Conservation (phyloP, 2,113 vertebrate genomes). For the Jaculus jaculus region DNA sequence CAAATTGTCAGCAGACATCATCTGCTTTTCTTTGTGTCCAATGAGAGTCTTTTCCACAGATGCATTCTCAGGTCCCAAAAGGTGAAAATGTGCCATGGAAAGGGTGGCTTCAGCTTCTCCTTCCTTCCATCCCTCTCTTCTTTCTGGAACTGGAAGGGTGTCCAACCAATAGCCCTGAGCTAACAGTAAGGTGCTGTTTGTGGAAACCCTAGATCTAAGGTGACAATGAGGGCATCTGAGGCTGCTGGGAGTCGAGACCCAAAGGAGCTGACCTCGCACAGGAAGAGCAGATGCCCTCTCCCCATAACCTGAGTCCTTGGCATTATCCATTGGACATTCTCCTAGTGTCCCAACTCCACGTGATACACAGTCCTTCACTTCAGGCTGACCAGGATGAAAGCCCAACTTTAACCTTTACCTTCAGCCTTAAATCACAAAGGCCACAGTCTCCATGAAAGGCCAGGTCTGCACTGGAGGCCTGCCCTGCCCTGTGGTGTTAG, state of each 20-base stretch:
- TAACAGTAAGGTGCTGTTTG: not conserved
- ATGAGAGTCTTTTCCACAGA: fast-evolving
- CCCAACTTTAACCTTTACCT: not conserved
- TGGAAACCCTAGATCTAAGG: not conserved
- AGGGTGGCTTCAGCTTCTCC: too few species aligned
- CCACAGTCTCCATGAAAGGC: not conserved
- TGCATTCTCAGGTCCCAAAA: not conserved
- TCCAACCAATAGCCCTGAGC: not conserved
- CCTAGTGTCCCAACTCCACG: not conserved
- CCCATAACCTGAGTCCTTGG: not conserved
- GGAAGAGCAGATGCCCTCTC: not conserved
- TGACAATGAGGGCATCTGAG: fast-evolving
- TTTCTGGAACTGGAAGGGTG: not conserved
- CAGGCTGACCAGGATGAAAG: not conserved
- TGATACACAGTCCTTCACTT: not conserved
- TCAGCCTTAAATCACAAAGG: not conserved
- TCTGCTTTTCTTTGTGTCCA: too few species aligned
- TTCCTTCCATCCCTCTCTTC: too few species aligned
- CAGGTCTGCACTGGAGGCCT: not conserved
- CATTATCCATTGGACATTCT: fast-evolving
- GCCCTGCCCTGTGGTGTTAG: not conserved
- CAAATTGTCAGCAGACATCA: fast-evolving
- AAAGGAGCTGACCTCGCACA: not conserved
- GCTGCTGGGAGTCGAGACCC: not conserved
- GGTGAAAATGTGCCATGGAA: not conserved